Conservation (phyloP, 23 tunicate genomes). For the Oikopleura dioica region DNA sequence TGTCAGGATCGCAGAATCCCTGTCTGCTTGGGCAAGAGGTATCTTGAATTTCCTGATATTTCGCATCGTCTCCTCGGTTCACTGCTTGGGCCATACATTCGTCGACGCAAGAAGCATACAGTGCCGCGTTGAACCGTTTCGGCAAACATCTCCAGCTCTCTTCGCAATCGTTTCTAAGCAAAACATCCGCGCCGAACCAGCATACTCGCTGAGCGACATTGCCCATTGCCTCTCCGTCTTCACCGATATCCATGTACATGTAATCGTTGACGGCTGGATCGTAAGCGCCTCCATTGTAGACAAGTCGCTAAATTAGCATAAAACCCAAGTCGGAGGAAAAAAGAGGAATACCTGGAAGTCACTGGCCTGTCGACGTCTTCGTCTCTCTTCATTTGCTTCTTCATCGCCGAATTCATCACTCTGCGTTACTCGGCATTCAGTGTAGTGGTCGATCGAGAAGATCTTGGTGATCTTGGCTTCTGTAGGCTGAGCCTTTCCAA, state of each 20-base stretch:
- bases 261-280: neutral
- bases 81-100: neutral
- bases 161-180: neutral
- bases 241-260: constrained; percentile 7
- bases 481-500: constrained; percentile 7
- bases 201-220: neutral
- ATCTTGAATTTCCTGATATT: neutral
- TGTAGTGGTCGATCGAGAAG: neutral
- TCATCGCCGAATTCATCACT: neutral
- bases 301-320: too few relatives aligned
- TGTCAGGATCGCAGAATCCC: neutral
- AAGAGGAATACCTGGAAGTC: too few relatives aligned
- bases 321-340: too few relatives aligned
- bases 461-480: neutral
- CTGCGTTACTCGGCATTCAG: neutral
- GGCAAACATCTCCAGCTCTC: neutral
- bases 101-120: neutral
- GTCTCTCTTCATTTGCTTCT: too few relatives aligned
- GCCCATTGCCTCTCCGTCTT: neutral
- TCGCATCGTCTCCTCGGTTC: neutral
- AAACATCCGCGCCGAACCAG: neutral
- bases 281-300: neutral
- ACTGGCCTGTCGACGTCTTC: too few relatives aligned
- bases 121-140: neutral
- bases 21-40: neutral